phyloP scores from a whole-genome alignment of 2,888 invertebrate species.

The Emmelina monodactyla region DNA sequence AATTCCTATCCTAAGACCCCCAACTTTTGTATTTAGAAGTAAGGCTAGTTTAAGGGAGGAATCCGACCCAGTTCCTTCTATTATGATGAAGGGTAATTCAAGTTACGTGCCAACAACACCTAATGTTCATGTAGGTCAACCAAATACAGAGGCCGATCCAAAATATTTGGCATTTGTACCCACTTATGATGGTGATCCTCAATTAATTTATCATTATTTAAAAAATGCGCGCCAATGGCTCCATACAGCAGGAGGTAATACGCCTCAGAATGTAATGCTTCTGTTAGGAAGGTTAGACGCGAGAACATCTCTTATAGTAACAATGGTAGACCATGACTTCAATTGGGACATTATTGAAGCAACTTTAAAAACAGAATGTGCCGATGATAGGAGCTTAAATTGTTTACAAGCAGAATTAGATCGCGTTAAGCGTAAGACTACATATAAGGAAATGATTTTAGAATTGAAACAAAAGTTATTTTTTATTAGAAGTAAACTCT shows the following conservation, averaged over 20 bases:
- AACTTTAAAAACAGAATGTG: conserved; percentile 6
- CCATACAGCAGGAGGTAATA: conserved; percentile 2
- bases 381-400: neutral
- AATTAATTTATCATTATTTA: conserved; percentile 7
- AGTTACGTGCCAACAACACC: too few relatives aligned
- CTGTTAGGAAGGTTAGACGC: conserved; percentile 3
- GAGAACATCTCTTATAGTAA: conserved; percentile 3
- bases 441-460: conserved; percentile 10
- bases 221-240: conserved; percentile 7
- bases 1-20: too few relatives aligned
- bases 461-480: conserved; percentile 12
- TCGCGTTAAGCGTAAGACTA: neutral
- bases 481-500: conserved; percentile 4
- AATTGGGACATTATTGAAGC: neutral
- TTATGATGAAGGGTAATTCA: too few relatives aligned
- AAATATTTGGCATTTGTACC: too few relatives aligned
- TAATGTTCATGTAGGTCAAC: too few relatives aligned
- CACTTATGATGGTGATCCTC: neutral
- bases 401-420: neutral
- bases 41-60: too few relatives aligned
- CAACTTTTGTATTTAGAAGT: too few relatives aligned
- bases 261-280: conserved; percentile 7
- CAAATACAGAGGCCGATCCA: too few relatives aligned
- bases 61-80: too few relatives aligned
- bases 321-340: neutral